A percentile compares a stretch with the other conserved stretches of the same genome.
Evolutionary conservation across 2,888 invertebrate species (phyloP).

Genomic region (Lomographa bimaculata): DNA sequence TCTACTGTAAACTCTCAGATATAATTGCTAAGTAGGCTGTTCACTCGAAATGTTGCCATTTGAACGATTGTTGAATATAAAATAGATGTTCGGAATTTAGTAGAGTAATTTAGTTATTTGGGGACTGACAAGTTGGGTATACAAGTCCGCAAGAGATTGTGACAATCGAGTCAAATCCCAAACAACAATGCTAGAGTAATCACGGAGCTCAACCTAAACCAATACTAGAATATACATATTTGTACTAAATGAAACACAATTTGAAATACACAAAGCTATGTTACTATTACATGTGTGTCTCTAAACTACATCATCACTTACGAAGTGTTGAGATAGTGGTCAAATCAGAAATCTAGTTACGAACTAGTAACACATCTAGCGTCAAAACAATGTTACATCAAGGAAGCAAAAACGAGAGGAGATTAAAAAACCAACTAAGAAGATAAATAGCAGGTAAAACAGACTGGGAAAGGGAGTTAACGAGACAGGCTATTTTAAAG

Average conservation of each 20-base stretch:
- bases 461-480: too few species aligned
- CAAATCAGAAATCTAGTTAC: too few species aligned
- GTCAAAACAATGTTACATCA: too few species aligned
- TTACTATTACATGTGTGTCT: too few species aligned
- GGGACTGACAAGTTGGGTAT: constrained; percentile 8
- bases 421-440: too few species aligned
- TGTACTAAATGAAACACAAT: not conserved
- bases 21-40: constrained; percentile 43
- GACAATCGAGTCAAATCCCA: constrained; percentile 5
- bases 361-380: too few species aligned
- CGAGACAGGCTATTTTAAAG: constrained; percentile 13
- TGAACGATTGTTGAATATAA: constrained; percentile 39
- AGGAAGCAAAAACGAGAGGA: too few species aligned
- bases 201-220: constrained; percentile 5
- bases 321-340: too few species aligned
- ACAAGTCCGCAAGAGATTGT: constrained; percentile 1
- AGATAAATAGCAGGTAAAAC: constrained; percentile 1
- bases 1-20: constrained; percentile 37
- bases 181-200: constrained; percentile 7
- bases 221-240: constrained; percentile 3
- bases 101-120: constrained; percentile 13
- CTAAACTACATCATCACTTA: too few species aligned
- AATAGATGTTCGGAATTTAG: constrained; percentile 18
- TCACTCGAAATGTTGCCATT: constrained; percentile 37
- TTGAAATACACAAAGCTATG: not conserved